These are phyloP conservation scores for Aplysina aerophoba DNA, from an alignment of 37 sponge, comb jelly and placozoan genomes.

Conservation along the genomic window DNA sequence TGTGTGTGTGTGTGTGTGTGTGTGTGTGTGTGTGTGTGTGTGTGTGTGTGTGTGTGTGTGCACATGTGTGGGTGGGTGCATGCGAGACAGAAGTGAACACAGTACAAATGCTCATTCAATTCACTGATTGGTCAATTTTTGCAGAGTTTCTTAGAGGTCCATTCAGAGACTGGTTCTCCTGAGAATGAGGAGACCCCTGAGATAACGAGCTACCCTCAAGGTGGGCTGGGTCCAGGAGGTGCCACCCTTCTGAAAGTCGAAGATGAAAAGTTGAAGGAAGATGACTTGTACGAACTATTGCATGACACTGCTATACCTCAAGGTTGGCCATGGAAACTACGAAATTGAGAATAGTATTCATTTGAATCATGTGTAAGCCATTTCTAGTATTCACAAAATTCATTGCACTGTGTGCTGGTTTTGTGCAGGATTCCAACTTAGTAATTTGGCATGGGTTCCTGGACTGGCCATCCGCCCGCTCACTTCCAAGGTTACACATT, in stretches of 20 bases:
- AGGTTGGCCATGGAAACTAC: background rate
- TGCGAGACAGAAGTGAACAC: too few species aligned
- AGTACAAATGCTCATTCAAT: too few species aligned
- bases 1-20: slow-evolving; percentile 22
- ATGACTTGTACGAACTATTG: background rate
- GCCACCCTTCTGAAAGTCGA: background rate
- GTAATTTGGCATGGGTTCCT: too few species aligned
- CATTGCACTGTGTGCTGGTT: too few species aligned
- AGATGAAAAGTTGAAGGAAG: background rate
- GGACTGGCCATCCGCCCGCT: too few species aligned
- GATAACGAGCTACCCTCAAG: background rate
- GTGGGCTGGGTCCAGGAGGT: background rate
- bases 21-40: slow-evolving; percentile 41
- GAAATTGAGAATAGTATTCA: background rate
- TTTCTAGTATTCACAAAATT: too few species aligned
- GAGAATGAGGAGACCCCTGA: slow-evolving; percentile 7
- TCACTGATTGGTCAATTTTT: too few species aligned
- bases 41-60: background rate
- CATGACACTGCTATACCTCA: background rate
- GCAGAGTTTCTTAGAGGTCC: background rate
- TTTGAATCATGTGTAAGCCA: too few species aligned
- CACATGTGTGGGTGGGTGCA: background rate
- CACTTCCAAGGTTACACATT: too few species aligned
- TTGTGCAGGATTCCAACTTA: too few species aligned
- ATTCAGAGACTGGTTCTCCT: slow-evolving; percentile 10